Base-by-base conservation (phyloP, 2,888 invertebrate species). In the Harmothoe impar region DNA sequence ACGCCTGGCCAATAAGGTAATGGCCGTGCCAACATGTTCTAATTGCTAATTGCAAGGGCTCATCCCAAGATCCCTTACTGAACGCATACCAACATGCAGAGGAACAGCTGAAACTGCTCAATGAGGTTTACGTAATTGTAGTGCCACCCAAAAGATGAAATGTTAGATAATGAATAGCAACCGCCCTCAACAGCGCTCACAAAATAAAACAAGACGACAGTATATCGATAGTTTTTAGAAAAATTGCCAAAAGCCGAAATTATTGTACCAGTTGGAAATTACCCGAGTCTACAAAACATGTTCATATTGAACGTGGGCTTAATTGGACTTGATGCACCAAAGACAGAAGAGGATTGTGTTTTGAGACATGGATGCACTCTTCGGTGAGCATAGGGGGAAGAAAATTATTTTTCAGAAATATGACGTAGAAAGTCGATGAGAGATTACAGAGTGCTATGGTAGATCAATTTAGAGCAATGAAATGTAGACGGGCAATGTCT, bases 181-280 rank as follows among this genome's bases (percentile, higher is more conserved):
- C 43, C 33, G 81, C 81, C 81, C 25, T 81, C 23, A 7, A 20
- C 81, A 81, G 43, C 81, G 81, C 81, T 81, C 81, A 81, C 81
- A 35, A 35, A 10, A 77, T 25, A 62, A 62, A 25, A 62, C 10
- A 43, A 43, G 10, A 43, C 43, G 43, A 62, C 62, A 25, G 25
- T 29, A 25, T 72, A 29, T 72, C 29, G 72, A 72, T 72, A 72
- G 81, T 23, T 81, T 25, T n/a, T 33, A 81, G 81, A 81, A 33
- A 81, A 81, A 81, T 43, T 81, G 81, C 81, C 81, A 81, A 43
- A 81, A 81, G 43, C 81, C 81, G 81, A 81, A 81, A 81, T 81
- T 81, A 81, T 81, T 23, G 81, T 81, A 81, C 81, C 81, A 81
- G 81, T 81, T 81, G 81, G 81, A 81, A 81, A 81, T 81, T 81